Conservation (phyloP, 1,140 invertebrate genomes). For the Notospermus geniculatus region DNA sequence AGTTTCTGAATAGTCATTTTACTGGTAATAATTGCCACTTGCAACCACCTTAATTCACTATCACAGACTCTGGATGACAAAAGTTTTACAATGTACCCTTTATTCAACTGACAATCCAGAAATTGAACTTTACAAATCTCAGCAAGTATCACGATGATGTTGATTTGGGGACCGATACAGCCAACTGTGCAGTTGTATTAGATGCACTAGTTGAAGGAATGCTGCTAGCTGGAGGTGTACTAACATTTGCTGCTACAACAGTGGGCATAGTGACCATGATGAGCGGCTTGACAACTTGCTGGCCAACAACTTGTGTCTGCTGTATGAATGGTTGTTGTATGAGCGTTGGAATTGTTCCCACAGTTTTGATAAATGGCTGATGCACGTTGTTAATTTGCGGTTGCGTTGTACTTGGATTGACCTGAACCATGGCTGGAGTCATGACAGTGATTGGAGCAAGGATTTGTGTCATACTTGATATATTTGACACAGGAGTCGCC, state of each 20-base stretch:
- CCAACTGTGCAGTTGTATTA: no score
- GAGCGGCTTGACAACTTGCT: constrained; percentile 20
- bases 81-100: no score
- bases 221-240: constrained; percentile 8
- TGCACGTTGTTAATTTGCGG: constrained; percentile 19
- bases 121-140: no score
- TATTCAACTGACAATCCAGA: no score
- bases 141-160: no score
- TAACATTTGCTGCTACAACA: constrained; percentile 8
- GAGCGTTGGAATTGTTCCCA: no score
- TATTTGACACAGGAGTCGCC: constrained; percentile 42
- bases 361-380: constrained; percentile 11
- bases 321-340: constrained; percentile 15
- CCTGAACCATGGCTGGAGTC: constrained; percentile 36
- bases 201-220: not conserved
- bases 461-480: constrained; percentile 49
- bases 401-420: constrained; percentile 16
- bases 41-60: no score
- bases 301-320: constrained; percentile 16
- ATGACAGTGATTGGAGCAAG: constrained; percentile 59
- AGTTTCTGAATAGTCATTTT: no score
- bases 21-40: no score
- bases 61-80: no score
- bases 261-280: constrained; percentile 20
- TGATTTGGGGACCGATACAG: no score